Evolutionary conservation across 2,888 invertebrate species (phyloP).

Genomic region (Acrobasis consociella): DNA sequence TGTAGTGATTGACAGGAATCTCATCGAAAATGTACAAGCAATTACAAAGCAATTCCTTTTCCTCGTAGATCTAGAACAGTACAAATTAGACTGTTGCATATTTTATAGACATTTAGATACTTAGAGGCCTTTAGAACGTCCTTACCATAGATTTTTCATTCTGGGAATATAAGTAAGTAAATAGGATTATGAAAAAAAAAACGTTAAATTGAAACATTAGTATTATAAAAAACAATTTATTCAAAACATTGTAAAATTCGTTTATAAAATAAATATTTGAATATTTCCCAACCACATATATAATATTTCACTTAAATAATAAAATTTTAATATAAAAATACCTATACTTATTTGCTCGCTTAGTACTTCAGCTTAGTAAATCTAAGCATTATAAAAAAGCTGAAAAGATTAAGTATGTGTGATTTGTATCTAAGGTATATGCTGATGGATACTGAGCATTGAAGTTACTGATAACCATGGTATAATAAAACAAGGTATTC

Average conservation of each 20-base stretch:
- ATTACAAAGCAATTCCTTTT: slow-evolving; percentile 34
- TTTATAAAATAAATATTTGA: slow-evolving; percentile 7
- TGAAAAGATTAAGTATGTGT: no score
- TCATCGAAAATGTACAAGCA: slow-evolving; percentile 48
- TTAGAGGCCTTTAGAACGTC: neutral
- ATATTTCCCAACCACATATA: slow-evolving; percentile 8
- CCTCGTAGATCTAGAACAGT: neutral
- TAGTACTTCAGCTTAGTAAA: no score
- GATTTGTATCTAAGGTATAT: no score
- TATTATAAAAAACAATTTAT: slow-evolving; percentile 7
- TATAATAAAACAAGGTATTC: no score
- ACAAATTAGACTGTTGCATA: slow-evolving; percentile 13
- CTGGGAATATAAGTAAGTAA: no score
- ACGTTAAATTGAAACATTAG: no score
- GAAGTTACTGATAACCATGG: no score
- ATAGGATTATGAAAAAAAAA: no score
- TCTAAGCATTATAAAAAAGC: no score
- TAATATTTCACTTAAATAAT: neutral
- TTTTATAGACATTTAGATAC: neutral
- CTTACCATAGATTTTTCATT: no score
- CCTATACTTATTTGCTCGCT: no score
- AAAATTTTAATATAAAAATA: neutral
- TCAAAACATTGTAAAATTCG: slow-evolving; percentile 6
- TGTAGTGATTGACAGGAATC: slow-evolving; percentile 43
- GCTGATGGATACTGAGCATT: no score